Percentiles rank a stretch among this genome's conserved stretches.
Evolutionary conservation across 2,797 vertebrate genomes (phyloP).

Genomic region (Helarctos malayanus): DNA sequence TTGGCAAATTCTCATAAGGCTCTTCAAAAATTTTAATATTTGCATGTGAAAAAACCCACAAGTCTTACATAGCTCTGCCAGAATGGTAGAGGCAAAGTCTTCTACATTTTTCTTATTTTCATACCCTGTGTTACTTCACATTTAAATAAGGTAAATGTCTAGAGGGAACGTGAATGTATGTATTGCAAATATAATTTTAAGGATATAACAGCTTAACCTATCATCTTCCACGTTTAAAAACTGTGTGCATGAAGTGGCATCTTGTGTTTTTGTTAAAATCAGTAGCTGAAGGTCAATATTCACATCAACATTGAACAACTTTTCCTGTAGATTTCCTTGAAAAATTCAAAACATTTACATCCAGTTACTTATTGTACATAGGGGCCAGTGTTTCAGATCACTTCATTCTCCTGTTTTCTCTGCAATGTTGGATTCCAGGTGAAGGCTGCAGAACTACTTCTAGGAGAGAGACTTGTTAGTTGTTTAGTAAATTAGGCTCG

Average conservation of each 20-base stretch:
- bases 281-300: background rate
- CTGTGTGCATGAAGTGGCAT: background rate
- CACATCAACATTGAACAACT: background rate
- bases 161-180: slow-evolving; percentile 29
- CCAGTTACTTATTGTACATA: background rate
- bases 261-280: background rate
- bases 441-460: background rate
- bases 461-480: background rate
- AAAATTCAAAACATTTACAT: background rate
- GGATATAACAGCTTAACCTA: background rate
- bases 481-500: background rate
- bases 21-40: slow-evolving; percentile 75
- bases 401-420: background rate
- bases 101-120: slow-evolving; percentile 33
- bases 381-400: background rate
- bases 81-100: background rate
- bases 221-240: background rate
- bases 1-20: slow-evolving; percentile 77
- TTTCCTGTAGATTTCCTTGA: background rate
- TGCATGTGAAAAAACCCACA: slow-evolving; percentile 25
- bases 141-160: slow-evolving; percentile 38
- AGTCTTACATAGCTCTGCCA: slow-evolving; percentile 55
- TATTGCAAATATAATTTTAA: background rate
- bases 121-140: background rate
- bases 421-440: background rate